phyloP scores from a whole-genome alignment of 1,140 invertebrate genomes.

The Solenopsis invicta region DNA sequence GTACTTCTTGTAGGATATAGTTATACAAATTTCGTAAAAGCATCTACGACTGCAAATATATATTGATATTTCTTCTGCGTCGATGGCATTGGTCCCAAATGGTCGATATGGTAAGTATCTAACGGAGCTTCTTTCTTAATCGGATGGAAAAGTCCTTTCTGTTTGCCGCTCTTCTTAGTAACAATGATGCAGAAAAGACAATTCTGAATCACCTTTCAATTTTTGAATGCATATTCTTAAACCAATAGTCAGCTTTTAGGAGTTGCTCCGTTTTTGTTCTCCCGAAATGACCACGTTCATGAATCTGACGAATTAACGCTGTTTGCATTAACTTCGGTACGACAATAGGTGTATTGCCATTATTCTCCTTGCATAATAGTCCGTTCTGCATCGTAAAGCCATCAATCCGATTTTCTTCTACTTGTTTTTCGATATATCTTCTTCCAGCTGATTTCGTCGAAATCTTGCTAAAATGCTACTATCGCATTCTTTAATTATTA shows the following conservation, averaged over 20 bases:
- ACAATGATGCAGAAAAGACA: constrained; percentile 5
- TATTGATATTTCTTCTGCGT: constrained; percentile 16
- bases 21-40: constrained; percentile 18
- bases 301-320: background rate
- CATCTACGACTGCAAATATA: background rate
- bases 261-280: background rate
- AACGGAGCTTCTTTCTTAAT: background rate
- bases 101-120: constrained; percentile 8
- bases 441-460: background rate
- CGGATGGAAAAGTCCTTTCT: background rate
- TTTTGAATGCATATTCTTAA: background rate
- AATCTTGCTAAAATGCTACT: background rate
- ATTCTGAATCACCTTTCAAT: background rate
- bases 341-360: background rate
- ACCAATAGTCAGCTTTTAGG: constrained; percentile 2
- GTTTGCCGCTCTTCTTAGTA: background rate
- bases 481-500: constrained; percentile 12
- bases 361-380: background rate
- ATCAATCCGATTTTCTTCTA: background rate
- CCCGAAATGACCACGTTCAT: constrained; percentile 2
- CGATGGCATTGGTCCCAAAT: background rate
- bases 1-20: background rate
- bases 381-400: background rate
- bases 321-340: background rate
- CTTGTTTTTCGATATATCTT: background rate